Percentiles rank a stretch among this genome's conserved stretches.
These are phyloP conservation scores for Chondrilla cf. caribensis DNA, from an alignment of 37 sponge, comb jelly and placozoan genomes.

Conservation along the genomic window DNA sequence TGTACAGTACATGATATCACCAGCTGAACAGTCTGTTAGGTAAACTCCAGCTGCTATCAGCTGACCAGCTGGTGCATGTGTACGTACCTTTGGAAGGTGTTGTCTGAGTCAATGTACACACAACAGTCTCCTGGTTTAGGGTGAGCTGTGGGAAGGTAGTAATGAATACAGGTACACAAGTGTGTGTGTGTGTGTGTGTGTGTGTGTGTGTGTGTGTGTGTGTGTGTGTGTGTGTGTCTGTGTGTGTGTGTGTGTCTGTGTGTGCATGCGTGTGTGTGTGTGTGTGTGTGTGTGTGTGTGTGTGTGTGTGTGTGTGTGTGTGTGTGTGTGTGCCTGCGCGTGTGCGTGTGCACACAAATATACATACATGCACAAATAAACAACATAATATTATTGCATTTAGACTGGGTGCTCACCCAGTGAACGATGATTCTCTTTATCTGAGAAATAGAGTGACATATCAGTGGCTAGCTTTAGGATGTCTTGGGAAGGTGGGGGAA, in stretches of 20 bases:
- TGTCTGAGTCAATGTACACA: conserved; percentile 24
- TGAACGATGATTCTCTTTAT: neutral
- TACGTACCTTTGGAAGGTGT: conserved; percentile 33
- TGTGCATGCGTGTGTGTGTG: conserved; percentile 15
- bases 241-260: neutral
- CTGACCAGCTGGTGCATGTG: too few relatives aligned
- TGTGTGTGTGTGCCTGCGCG: conserved; percentile 12
- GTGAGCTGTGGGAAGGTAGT: neutral
- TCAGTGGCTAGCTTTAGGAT: neutral
- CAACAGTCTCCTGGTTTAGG: conserved; percentile 43
- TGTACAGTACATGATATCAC: too few relatives aligned
- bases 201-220: too few relatives aligned
- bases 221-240: conserved; percentile 11
- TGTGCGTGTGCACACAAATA: neutral
- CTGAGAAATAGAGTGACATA: neutral
- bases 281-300: conserved; percentile 26
- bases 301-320: conserved; percentile 28
- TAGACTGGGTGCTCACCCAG: neutral
- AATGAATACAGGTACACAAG: neutral
- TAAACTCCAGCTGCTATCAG: too few relatives aligned
- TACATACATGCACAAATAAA: too few relatives aligned
- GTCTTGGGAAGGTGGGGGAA: conserved; percentile 7
- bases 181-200: conserved; percentile 2
- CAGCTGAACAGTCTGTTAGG: too few relatives aligned
- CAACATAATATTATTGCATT: too few relatives aligned